These are phyloP conservation scores for Hexactinellida sp. DNA, from an alignment of 37 sponge, comb jelly and placozoan species.

Conservation along the genomic window DNA sequence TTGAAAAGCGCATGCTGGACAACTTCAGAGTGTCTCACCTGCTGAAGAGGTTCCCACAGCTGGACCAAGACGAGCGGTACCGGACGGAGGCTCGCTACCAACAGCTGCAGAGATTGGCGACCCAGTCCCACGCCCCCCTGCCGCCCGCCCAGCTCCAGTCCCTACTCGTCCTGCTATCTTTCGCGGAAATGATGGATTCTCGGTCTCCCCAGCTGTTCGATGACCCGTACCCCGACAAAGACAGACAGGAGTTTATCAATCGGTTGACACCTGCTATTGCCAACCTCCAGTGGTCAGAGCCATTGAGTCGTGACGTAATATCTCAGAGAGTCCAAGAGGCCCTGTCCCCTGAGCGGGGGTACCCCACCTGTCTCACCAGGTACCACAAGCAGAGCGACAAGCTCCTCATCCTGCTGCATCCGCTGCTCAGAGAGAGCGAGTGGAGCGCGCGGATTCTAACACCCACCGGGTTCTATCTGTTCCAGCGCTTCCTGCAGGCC, in stretches of 20 bases:
- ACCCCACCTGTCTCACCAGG: not conserved
- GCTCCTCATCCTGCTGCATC: not conserved
- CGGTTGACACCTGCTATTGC: not conserved
- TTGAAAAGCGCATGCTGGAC: not conserved
- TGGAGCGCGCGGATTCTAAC: not conserved
- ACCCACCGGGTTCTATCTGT: not conserved
- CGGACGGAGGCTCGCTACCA: not conserved
- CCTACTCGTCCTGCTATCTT: not conserved
- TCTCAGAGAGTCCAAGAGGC: not conserved
- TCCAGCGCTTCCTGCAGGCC: not conserved
- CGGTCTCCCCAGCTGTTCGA: not conserved
- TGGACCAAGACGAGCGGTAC: not conserved
- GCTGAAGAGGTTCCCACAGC: not conserved
- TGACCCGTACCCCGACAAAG: not conserved
- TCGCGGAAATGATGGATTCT: not conserved
- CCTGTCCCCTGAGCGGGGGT: not conserved
- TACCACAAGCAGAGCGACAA: slow-evolving; percentile 1
- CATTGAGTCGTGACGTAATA: not conserved
- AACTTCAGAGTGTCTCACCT: not conserved
- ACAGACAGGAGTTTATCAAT: not conserved
- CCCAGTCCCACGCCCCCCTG: not conserved
- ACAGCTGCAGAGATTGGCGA: not conserved
- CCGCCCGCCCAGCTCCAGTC: not conserved
- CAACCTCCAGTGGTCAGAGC: not conserved
- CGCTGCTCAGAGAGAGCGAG: not conserved